phyloP scores from a whole-genome alignment of 1,140 invertebrate genomes.

The Dendrolimus punctatus region DNA sequence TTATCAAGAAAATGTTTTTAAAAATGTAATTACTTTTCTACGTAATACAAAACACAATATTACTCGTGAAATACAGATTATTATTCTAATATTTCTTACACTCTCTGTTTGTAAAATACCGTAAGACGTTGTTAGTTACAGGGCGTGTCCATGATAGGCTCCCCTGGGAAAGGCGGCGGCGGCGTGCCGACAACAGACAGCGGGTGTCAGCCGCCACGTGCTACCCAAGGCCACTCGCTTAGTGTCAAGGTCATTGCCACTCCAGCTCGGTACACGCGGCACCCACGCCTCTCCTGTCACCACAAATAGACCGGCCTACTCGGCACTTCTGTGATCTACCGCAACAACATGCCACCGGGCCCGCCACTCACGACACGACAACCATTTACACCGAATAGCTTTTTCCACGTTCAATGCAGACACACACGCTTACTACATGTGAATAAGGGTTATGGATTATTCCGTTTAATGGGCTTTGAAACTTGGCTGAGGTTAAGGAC shows the following conservation, averaged over 20 bases:
- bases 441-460: too few relatives aligned
- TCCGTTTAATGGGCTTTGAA: too few relatives aligned
- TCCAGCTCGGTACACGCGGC: conserved; percentile 65
- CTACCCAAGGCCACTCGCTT: conserved; percentile 71
- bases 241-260: conserved; percentile 72
- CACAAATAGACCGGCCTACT: conserved; percentile 67
- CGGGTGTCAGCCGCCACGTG: conserved; percentile 71
- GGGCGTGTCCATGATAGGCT: conserved; percentile 59
- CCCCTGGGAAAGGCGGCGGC: conserved; percentile 68
- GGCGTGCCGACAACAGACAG: conserved; percentile 70
- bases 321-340: conserved; percentile 41
- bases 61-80: too few relatives aligned
- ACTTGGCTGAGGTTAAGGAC: too few relatives aligned
- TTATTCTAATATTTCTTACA: too few relatives aligned
- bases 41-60: too few relatives aligned
- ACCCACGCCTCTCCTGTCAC: conserved; percentile 68
- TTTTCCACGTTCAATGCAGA: too few relatives aligned
- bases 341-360: conserved; percentile 34
- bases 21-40: too few relatives aligned
- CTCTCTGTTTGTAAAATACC: background rate
- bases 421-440: too few relatives aligned
- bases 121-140: conserved; percentile 14
- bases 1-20: too few relatives aligned
- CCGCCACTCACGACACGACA: conserved; percentile 7
- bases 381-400: too few relatives aligned